Conservation (phyloP, 2,797 vertebrate genomes). For the Clarias pachynema region DNA sequence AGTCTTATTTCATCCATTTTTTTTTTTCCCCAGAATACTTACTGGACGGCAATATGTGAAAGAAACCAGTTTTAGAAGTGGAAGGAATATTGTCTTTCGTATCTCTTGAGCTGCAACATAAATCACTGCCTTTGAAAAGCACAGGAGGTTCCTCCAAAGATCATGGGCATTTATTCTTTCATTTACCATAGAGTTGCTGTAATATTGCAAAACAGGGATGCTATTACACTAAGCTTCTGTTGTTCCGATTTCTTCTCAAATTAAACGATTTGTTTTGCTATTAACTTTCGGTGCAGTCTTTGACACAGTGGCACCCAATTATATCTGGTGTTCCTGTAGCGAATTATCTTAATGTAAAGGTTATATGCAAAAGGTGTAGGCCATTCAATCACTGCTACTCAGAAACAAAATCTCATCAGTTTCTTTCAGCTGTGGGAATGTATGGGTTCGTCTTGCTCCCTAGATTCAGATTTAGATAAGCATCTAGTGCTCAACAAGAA, state of each 20-base stretch:
- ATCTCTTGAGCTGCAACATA: constrained; percentile 41
- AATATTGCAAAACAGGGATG: constrained; percentile 28
- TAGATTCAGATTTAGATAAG: constrained; percentile 53
- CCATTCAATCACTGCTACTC: constrained; percentile 27
- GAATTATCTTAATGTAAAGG: constrained; percentile 40
- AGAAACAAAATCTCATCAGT: constrained; percentile 38
- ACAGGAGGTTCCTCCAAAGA: constrained; percentile 23
- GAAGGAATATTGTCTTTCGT: constrained; percentile 33
- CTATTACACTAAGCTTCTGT: constrained; percentile 9
- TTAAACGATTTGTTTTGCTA: constrained; percentile 30
- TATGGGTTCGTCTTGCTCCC: constrained; percentile 17
- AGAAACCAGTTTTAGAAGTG: constrained; percentile 26
- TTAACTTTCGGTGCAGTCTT: constrained; percentile 17
- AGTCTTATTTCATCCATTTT: constrained; percentile 32
- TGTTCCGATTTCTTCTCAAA: constrained; percentile 14
- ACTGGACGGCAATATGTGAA: constrained; percentile 35
- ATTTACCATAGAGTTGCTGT: constrained; percentile 13
- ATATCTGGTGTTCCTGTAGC: constrained; percentile 6
- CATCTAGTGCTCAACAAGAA: constrained; percentile 20
- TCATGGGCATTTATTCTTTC: constrained; percentile 34
- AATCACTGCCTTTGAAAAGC: constrained; percentile 40
- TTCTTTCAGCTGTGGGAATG: constrained; percentile 31
- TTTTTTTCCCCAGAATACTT: constrained; percentile 20
- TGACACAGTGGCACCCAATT: constrained; percentile 30
- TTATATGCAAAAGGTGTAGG: constrained; percentile 39